Percentiles rank a stretch among this genome's conserved stretches.
Evolutionary conservation across 2,113 vertebrate species (phyloP).

Genomic region (Thalassarche chlororhynchos): DNA sequence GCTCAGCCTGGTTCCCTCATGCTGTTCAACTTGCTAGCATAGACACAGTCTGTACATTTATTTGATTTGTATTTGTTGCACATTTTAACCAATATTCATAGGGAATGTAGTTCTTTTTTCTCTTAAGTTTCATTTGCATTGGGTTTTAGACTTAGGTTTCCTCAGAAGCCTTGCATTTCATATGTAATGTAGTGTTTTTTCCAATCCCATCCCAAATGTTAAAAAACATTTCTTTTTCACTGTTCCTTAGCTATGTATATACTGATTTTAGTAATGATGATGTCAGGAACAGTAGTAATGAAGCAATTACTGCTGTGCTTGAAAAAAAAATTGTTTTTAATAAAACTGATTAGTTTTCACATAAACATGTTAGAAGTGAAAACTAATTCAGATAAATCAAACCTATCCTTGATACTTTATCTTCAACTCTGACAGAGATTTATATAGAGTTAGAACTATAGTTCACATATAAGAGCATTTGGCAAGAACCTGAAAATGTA

Average conservation of each 20-base stretch:
- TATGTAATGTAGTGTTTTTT: background rate
- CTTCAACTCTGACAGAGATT: background rate
- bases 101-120: background rate
- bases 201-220: background rate
- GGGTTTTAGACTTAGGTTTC: background rate
- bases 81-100: background rate
- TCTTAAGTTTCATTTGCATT: background rate
- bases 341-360: background rate
- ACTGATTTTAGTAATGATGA: background rate
- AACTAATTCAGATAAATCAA: background rate
- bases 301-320: background rate
- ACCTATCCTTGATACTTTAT: background rate
- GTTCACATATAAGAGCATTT: background rate
- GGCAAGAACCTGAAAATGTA: background rate
- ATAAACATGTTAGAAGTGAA: background rate
- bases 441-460: background rate
- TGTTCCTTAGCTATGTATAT: background rate
- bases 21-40: background rate
- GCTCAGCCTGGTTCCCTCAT: background rate
- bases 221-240: background rate
- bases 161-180: background rate
- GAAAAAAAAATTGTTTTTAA: background rate
- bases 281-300: background rate
- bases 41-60: background rate
- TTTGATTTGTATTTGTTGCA: background rate